Evolutionary conservation across 1,140 invertebrate species (phyloP), one percentile per base, ranked within the genome.

Genomic region (Ceratina australensis): DNA sequence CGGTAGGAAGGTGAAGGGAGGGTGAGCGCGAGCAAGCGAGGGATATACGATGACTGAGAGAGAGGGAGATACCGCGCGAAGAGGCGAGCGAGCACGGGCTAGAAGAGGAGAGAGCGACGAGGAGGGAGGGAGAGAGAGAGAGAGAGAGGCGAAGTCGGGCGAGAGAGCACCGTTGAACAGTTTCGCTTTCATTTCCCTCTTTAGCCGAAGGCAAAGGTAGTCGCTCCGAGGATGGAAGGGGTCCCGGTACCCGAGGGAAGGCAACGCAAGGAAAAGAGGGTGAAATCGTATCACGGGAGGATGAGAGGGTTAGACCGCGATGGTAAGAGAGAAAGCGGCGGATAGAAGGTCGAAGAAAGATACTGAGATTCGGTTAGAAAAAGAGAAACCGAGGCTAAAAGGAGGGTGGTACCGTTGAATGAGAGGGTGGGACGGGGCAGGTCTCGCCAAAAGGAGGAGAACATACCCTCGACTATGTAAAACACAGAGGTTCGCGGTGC

Each of bases 401-500:
- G 68, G 68, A 72, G 68, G 75, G 68, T 71, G 75, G 75, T 71
- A 52, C 74, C 71, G 52, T 77, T 77, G 74, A 77, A 77, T 77
- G 74, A 77, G 66, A 64, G 64, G 47, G 73, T 65, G 75, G 73
- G 50, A 67, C 65, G 66, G 65, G 77, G 52, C 76, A 75, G 68
- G 65, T 77, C 80, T 72, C 56, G 85, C 64, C 79, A 85, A 81
- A 87, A 84, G 86, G 82, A 83, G 79, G 52, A 67, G 87, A 87
- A 90, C 83, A 87, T 78, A 88, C 86, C 81, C 85, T 89, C 84
- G 76, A 87, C 88, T 86, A 69, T 88, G 88, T 89, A 87, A 89
- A 90, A 89, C 87, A 87, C 85, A 88, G 86, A 82, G 69, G 83
- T 81, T 84, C 75, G 84, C 76, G 84, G 85, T 79, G 84, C 76